phyloP scores from a whole-genome alignment of 2,797 vertebrate species.

The Enteromius unitaeniatus region DNA sequence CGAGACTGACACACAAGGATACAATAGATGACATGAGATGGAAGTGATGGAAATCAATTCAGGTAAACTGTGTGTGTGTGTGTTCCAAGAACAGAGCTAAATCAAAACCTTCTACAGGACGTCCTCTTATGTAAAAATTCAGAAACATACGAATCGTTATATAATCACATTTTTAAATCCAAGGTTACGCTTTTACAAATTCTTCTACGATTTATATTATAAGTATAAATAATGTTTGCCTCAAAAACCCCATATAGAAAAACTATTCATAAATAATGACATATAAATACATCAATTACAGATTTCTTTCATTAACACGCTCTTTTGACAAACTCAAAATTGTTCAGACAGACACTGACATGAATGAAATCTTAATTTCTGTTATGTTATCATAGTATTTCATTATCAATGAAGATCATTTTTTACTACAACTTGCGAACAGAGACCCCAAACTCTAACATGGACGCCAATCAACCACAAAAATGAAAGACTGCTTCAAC shows the following conservation, averaged over 20 bases:
- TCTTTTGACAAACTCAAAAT: neutral
- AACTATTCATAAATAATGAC: neutral
- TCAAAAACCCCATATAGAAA: neutral
- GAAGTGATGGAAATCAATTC: constrained; percentile 3
- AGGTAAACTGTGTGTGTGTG: neutral
- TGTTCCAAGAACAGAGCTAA: neutral
- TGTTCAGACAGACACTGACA: neutral
- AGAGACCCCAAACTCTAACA: neutral
- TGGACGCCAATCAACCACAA: neutral
- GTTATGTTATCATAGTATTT: neutral
- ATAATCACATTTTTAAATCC: neutral
- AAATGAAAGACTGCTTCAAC: neutral
- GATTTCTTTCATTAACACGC: neutral
- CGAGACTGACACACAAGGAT: constrained; percentile 14
- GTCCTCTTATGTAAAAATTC: neutral
- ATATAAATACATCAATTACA: neutral
- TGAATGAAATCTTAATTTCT: neutral
- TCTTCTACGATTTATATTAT: neutral
- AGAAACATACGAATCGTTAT: neutral
- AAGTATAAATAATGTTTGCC: neutral
- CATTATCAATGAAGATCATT: neutral
- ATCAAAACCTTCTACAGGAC: neutral
- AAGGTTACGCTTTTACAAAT: neutral
- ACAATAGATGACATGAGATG: constrained; percentile 18
- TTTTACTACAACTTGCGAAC: neutral